Conservation (phyloP, 2,888 invertebrate genomes). For the Macrostomum cliftonense region DNA sequence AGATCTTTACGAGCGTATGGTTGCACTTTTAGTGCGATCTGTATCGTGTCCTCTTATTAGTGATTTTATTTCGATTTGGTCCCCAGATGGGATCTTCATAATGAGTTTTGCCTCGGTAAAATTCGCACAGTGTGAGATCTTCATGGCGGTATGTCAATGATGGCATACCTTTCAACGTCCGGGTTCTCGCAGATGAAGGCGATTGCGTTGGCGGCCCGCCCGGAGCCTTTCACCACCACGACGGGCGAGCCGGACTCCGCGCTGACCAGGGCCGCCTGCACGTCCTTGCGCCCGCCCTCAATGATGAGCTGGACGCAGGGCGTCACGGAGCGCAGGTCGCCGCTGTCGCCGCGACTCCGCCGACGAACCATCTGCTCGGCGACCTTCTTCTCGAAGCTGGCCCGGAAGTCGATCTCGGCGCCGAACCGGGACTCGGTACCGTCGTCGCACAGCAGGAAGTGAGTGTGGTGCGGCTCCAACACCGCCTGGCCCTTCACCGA, state of each 20-base stretch:
- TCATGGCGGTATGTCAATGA: no score
- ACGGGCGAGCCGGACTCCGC: slow-evolving; percentile 25
- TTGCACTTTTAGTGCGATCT: no score
- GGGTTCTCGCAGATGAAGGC: slow-evolving; percentile 20
- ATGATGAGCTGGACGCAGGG: slow-evolving; percentile 87
- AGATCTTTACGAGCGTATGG: no score
- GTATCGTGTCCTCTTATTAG: no score
- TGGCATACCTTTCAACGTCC: slow-evolving; percentile 1
- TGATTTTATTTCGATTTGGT: no score
- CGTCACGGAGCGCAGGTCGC: no score
- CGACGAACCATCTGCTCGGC: no score
- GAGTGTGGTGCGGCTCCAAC: slow-evolving; percentile 35
- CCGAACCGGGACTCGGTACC: slow-evolving; percentile 28
- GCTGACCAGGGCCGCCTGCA: slow-evolving; percentile 24
- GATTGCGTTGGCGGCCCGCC: slow-evolving; percentile 32
- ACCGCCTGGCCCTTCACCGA: slow-evolving; percentile 16
- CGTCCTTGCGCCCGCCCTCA: slow-evolving; percentile 82
- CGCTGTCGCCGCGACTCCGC: no score
- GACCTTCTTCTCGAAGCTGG: slow-evolving; percentile 18
- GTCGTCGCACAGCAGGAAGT: slow-evolving; percentile 35
- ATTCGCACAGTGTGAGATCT: no score
- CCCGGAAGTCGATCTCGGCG: slow-evolving; percentile 25
- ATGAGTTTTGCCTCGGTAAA: no score
- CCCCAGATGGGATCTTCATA: no score
- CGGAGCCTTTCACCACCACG: slow-evolving; percentile 30